These are phyloP conservation scores for Drosophila peninsularis DNA, from an alignment of 2,888 invertebrate genomes.

Conservation along the genomic window DNA sequence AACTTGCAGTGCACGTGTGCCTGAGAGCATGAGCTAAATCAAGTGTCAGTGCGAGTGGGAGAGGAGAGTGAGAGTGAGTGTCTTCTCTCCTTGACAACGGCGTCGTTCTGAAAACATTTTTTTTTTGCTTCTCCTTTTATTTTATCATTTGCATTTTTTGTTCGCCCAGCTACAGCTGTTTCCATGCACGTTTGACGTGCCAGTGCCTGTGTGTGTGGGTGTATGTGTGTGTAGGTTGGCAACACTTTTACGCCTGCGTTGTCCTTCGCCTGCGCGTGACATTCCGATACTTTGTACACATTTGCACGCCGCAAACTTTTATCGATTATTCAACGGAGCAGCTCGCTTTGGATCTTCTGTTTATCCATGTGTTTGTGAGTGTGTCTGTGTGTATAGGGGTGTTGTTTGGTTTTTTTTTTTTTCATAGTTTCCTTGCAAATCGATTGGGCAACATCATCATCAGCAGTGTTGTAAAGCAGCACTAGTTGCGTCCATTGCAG, in stretches of 20 bases:
- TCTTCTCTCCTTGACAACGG: conserved; percentile 46
- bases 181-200: conserved; percentile 37
- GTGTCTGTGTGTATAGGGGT: conserved; percentile 14
- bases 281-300: conserved; percentile 68
- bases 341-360: conserved; percentile 6
- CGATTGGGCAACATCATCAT: conserved; percentile 40
- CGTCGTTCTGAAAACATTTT: conserved; percentile 22
- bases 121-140: not conserved
- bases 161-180: conserved; percentile 55
- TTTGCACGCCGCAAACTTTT: conserved; percentile 55
- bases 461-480: conserved; percentile 60
- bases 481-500: conserved; percentile 61
- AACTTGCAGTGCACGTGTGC: conserved; percentile 56
- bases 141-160: conserved; percentile 31
- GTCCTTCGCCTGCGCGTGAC: conserved; percentile 72
- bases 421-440: conserved; percentile 38
- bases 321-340: conserved; percentile 65
- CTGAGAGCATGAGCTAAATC: conserved; percentile 10
- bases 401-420: conserved; percentile 11
- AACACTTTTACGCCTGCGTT: conserved; percentile 67
- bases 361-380: conserved; percentile 2
- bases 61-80: conserved; percentile 7
- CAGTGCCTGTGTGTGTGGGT: too few relatives aligned
- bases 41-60: conserved; percentile 3
- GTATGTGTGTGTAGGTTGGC: conserved; percentile 36